A percentile compares a stretch with the other conserved stretches of the same genome.
Evolutionary conservation across 2,113 vertebrate species (phyloP).

Genomic region (Chloropsis cyanopogon): DNA sequence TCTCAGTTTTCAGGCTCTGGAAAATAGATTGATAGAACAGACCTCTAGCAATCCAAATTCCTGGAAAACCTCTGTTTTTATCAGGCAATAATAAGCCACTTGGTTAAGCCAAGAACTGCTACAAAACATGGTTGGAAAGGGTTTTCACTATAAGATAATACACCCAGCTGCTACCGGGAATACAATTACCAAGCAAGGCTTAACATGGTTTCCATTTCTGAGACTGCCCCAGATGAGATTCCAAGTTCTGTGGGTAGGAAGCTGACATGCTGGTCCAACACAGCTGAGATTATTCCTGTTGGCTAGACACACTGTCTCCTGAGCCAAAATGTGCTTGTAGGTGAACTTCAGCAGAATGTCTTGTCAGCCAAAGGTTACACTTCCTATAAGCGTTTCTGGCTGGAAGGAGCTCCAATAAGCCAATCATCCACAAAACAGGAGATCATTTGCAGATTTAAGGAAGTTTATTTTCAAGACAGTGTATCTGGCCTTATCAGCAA

Average conservation of each 20-base stretch:
- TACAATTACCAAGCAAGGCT: background rate
- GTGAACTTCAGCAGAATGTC: conserved; percentile 22
- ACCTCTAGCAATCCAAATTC: background rate
- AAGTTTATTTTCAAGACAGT: background rate
- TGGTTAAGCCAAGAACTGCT: conserved; percentile 9
- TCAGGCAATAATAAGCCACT: background rate
- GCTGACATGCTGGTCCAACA: background rate
- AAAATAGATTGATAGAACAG: background rate
- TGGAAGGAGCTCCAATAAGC: background rate
- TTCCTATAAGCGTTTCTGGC: conserved; percentile 34
- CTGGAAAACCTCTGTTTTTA: conserved; percentile 13
- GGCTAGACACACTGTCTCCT: conserved; percentile 34
- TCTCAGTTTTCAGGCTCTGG: conserved; percentile 34
- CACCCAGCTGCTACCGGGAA: conserved; percentile 24
- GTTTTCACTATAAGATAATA: conserved; percentile 11
- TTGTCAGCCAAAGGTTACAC: conserved; percentile 48
- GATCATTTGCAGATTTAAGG: background rate
- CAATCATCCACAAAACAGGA: background rate
- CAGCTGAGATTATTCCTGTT: conserved; percentile 25
- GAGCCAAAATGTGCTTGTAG: conserved; percentile 46
- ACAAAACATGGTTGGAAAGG: background rate
- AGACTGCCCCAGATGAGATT: background rate
- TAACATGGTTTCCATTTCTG: conserved; percentile 13
- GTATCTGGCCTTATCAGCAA: conserved; percentile 2
- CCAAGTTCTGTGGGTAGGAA: conserved; percentile 19